Base-by-base conservation (phyloP, 1,140 invertebrate species). In the Hirudo medicinalis region DNA sequence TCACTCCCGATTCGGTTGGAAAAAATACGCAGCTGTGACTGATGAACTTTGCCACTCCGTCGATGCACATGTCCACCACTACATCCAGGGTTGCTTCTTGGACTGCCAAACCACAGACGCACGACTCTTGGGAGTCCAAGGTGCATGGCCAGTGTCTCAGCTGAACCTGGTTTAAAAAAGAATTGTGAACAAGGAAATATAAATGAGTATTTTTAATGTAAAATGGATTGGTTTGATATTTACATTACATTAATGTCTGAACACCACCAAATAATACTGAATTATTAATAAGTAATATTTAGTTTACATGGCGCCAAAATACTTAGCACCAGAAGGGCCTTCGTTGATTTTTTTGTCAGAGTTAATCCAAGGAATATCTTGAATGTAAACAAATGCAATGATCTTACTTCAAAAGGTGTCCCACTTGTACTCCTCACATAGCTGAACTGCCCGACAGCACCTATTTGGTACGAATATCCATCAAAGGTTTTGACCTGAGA, bases 131-230 rank as follows among this genome's bases (percentile, higher is more conserved):
- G 29, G 57, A 63, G 57, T 63, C 57, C 57, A 63, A 32, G 57
- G 57, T 63, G 57, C 57, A 63, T 2, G 22, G 57, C 57, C 57
- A 63, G 57, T 63, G 57, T n/a, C 57, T 22, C 57, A 63, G 57
- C 20, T 63, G 57, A 20, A 63, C 57, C 57, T 63, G 57, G 15
- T 5, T 32, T 11, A 36, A 36, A 36, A 36, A 2, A 36, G 6
- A 36, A 36, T 36, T 36, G 32, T 36, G 32, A 6, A 36, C 32
- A 36, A 36, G 2, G 32, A 36, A 36, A 36, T 36, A 6, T 36
- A 3, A 6, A 36, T 36, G 32, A 2, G 6, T 36, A 36, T 3
- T 36, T 36, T 36, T 36, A 36, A 3, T 36, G 32, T 36, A 36
- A 36, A 36, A 36, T 36, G n/a, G n/a, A 36, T 36, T 36, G 32